phyloP scores from a whole-genome alignment of 1,140 invertebrate genomes.

The Leptinotarsa undecemlineata region DNA sequence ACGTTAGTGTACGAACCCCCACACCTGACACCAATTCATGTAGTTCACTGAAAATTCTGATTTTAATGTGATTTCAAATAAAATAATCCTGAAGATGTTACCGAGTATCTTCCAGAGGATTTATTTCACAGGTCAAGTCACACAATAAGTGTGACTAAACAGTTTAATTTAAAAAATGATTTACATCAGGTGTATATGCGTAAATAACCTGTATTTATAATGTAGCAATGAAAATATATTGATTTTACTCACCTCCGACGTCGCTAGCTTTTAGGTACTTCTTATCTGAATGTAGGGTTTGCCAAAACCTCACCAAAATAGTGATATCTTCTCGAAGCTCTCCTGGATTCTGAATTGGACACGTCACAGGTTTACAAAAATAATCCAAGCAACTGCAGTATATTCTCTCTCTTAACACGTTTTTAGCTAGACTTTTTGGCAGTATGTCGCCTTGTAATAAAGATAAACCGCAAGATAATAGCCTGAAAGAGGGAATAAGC shows the following conservation, averaged over 20 bases:
- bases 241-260: slow-evolving; percentile 59
- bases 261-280: slow-evolving; percentile 88
- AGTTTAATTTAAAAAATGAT: too few species aligned
- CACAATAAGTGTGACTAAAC: too few species aligned
- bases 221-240: background rate
- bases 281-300: slow-evolving; percentile 93
- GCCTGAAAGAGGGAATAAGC: slow-evolving; percentile 61
- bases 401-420: slow-evolving; percentile 90
- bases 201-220: too few species aligned
- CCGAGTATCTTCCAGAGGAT: too few species aligned
- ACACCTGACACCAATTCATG: too few species aligned
- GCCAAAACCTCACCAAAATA: slow-evolving; percentile 93
- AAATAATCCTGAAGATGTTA: too few species aligned
- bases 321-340: slow-evolving; percentile 88
- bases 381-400: slow-evolving; percentile 95
- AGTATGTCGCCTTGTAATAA: slow-evolving; percentile 93
- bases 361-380: slow-evolving; percentile 84
- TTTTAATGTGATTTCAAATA: too few species aligned
- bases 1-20: background rate
- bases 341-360: slow-evolving; percentile 77
- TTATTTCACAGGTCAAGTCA: too few species aligned
- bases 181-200: too few species aligned
- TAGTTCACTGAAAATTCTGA: too few species aligned
- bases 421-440: slow-evolving; percentile 83
- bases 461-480: slow-evolving; percentile 88